Percentiles rank a stretch among this genome's conserved stretches.
Evolutionary conservation across 2,888 invertebrate genomes (phyloP).

Genomic region (Nezara viridula): DNA sequence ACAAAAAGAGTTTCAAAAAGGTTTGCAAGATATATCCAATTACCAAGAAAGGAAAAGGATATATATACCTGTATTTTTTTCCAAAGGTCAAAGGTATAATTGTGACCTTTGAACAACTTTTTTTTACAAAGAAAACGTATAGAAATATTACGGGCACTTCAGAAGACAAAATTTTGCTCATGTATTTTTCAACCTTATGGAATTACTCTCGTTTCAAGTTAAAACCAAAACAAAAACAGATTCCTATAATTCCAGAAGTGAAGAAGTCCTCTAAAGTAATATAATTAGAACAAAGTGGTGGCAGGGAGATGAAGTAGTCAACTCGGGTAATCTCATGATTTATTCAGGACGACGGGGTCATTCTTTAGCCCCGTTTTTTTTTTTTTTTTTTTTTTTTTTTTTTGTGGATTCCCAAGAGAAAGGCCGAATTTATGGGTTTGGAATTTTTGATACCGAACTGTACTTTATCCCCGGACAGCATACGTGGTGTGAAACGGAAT

Average conservation of each 20-base stretch:
- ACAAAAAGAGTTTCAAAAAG: too few relatives aligned
- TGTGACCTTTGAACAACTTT: neutral
- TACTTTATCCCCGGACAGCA: neutral
- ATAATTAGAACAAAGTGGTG: neutral
- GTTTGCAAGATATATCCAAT: too few relatives aligned
- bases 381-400: neutral
- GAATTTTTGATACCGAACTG: neutral
- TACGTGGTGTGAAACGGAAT: neutral
- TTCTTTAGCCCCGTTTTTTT: neutral
- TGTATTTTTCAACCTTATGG: neutral
- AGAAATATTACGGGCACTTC: neutral
- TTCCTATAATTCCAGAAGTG: neutral
- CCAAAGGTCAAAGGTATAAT: neutral
- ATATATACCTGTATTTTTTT: too few relatives aligned
- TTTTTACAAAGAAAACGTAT: neutral
- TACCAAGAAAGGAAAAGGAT: too few relatives aligned
- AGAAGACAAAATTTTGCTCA: neutral
- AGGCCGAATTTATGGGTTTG: neutral
- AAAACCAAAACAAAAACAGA: neutral
- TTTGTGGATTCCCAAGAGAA: neutral
- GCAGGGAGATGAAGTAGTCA: neutral
- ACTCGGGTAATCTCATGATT: neutral
- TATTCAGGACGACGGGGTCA: neutral
- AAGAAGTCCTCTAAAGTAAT: neutral
- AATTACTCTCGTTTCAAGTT: neutral